A percentile compares a stretch with the other conserved stretches of the same genome.
phyloP scores from a whole-genome alignment of 2,113 vertebrate species.

The Speoplatyrhinus poulsoni region DNA sequence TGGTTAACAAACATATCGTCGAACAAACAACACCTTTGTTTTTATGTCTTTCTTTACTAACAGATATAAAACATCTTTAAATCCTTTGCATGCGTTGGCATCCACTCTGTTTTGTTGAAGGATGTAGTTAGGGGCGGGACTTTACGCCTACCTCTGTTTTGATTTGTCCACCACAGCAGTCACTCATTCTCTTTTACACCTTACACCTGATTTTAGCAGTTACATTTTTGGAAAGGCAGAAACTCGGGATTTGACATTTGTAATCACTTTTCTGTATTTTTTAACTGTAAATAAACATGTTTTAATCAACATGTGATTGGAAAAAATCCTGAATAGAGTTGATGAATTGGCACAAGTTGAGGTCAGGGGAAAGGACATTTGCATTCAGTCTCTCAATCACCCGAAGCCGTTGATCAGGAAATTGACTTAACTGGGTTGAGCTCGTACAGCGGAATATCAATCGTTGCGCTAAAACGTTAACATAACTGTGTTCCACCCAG shows the following conservation, averaged over 20 bases:
- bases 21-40: not conserved
- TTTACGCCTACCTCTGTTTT: slow-evolving; percentile 56
- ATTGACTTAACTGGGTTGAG: slow-evolving; percentile 10
- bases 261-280: fast-evolving
- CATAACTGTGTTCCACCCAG: slow-evolving; percentile 6
- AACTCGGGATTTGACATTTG: not conserved
- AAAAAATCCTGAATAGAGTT: not conserved
- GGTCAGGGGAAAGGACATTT: slow-evolving; percentile 17
- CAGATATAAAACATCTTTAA: slow-evolving; percentile 47
- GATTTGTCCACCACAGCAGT: slow-evolving; percentile 31
- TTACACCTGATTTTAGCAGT: too few species aligned
- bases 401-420: not conserved
- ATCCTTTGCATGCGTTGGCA: slow-evolving; percentile 43
- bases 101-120: slow-evolving; percentile 26
- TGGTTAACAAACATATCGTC: too few species aligned
- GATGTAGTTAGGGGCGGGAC: not conserved
- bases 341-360: not conserved
- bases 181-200: not conserved
- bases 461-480: not conserved
- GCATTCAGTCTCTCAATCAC: slow-evolving; percentile 21
- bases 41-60: not conserved
- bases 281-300: not conserved
- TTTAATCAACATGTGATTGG: not conserved
- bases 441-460: not conserved
- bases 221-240: not conserved